These are phyloP conservation scores for Notiomystis cincta DNA, from an alignment of 2,113 vertebrate genomes.

Conservation along the genomic window DNA sequence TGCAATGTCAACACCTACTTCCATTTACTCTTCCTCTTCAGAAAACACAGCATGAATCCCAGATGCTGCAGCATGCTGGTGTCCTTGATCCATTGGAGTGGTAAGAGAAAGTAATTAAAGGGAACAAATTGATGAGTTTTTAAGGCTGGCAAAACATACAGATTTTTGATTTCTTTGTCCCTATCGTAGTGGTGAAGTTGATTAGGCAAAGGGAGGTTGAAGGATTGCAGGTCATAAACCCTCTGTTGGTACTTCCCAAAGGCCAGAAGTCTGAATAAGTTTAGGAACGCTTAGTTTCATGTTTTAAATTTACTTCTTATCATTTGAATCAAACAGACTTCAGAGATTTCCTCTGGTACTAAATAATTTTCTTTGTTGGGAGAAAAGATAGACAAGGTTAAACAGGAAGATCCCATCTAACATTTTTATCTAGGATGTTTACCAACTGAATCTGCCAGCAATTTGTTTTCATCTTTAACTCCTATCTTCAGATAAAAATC, in stretches of 20 bases:
- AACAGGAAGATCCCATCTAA: background rate
- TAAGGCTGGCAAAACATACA: background rate
- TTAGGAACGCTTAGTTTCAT: background rate
- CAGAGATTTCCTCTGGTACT: background rate
- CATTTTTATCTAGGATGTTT: background rate
- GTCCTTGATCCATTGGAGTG: constrained; percentile 42
- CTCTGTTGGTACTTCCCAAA: background rate
- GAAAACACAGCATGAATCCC: constrained; percentile 51
- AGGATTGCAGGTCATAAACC: background rate
- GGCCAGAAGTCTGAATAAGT: background rate
- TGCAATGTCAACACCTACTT: constrained; percentile 56
- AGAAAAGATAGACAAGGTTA: background rate
- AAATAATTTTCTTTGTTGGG: background rate
- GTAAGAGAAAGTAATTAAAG: constrained; percentile 42
- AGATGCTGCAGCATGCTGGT: constrained; percentile 13
- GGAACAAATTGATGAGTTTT: constrained; percentile 23
- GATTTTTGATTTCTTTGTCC: background rate
- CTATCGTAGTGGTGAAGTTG: background rate
- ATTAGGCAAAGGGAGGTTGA: background rate
- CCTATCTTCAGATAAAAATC: background rate
- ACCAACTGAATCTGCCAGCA: background rate
- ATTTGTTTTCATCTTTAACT: background rate
- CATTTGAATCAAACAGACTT: background rate
- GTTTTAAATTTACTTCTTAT: background rate
- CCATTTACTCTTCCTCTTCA: constrained; percentile 41